Conservation (phyloP, 2,888 invertebrate genomes). For the Chesias legatella region DNA sequence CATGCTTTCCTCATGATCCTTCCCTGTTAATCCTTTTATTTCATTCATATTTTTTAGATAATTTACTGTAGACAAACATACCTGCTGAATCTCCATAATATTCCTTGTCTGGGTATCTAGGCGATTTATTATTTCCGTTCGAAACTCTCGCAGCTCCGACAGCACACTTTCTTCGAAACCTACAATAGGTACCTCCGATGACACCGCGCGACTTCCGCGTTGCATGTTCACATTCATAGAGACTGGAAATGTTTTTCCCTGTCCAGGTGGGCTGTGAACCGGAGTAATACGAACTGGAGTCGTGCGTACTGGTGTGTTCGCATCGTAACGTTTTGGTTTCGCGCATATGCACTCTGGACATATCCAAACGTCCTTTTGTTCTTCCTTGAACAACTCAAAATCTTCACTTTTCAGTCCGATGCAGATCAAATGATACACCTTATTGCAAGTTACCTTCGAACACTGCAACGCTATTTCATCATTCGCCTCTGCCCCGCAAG, state of each 20-base stretch:
- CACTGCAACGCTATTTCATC: conserved; percentile 10
- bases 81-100: conserved; percentile 1
- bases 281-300: not conserved
- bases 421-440: conserved; percentile 11
- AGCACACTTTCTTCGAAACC: not conserved
- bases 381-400: conserved; percentile 1
- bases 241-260: too few species aligned
- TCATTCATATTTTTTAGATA: too few species aligned
- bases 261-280: not conserved
- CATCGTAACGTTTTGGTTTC: conserved; percentile 6
- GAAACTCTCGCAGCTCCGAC: not conserved
- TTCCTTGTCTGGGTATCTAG: too few species aligned
- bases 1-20: too few species aligned
- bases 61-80: too few species aligned
- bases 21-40: too few species aligned
- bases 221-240: not conserved
- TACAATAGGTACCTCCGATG: not conserved
- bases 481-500: conserved; percentile 1
- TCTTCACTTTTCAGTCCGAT: conserved; percentile 7
- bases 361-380: conserved; percentile 9
- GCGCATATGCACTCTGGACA: conserved; percentile 10
- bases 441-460: conserved; percentile 4
- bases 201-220: not conserved
- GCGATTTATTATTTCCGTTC: not conserved
- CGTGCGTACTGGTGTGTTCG: conserved; percentile 4